A percentile compares a stretch with the other conserved stretches of the same genome.
Conservation (phyloP, 1,140 invertebrate genomes). For the Geopemphigus sp. region DNA sequence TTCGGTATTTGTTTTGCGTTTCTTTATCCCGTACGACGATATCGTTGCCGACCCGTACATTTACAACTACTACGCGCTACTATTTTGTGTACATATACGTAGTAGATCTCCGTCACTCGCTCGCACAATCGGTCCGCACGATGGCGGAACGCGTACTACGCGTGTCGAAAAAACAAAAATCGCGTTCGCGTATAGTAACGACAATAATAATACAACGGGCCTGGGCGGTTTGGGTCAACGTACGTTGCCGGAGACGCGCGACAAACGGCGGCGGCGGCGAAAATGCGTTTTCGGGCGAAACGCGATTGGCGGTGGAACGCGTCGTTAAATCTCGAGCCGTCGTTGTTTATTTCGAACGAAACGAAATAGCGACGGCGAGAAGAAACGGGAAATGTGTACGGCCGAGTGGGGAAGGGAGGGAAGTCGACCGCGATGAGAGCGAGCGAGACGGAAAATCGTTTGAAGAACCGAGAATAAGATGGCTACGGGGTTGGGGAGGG, state of each 20-base stretch:
- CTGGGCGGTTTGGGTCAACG: slow-evolving; percentile 10
- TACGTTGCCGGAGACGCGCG: neutral
- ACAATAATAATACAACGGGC: neutral
- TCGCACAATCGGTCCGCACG: slow-evolving; percentile 22
- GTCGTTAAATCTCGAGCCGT: neutral
- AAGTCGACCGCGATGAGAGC: too few relatives aligned
- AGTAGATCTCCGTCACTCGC: neutral
- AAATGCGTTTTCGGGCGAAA: neutral
- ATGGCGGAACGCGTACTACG: slow-evolving; percentile 8
- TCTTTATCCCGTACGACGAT: too few relatives aligned
- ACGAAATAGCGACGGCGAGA: neutral
- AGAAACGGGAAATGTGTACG: neutral
- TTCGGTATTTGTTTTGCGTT: too few relatives aligned
- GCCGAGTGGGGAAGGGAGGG: neutral
- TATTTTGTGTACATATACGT: neutral
- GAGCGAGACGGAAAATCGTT: slow-evolving; percentile 7
- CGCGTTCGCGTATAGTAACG: neutral
- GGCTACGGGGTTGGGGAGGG: neutral
- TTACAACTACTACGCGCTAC: too few relatives aligned
- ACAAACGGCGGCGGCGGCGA: neutral
- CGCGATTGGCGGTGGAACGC: neutral
- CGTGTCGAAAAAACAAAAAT: too few relatives aligned
- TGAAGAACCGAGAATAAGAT: neutral
- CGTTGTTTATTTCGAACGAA: neutral
- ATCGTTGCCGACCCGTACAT: too few relatives aligned